phyloP scores from a whole-genome alignment of 1,140 invertebrate genomes.

The Lepidurus couesii region DNA sequence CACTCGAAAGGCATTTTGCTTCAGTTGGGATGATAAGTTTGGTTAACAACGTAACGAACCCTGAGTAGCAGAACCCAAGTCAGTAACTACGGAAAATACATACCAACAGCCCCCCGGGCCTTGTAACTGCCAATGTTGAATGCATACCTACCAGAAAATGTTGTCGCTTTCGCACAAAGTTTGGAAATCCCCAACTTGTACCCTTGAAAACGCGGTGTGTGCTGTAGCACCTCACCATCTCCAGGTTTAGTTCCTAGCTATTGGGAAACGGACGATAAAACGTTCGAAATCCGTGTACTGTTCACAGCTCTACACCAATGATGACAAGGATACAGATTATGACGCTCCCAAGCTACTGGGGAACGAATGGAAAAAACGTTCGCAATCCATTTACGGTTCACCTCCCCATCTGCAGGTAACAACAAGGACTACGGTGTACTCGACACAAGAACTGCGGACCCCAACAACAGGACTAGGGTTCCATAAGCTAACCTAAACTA shows the following conservation, averaged over 20 bases:
- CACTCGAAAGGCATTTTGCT: slow-evolving; percentile 12
- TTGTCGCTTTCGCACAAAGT: not conserved
- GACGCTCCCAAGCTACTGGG: too few relatives aligned
- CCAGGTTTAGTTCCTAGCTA: too few relatives aligned
- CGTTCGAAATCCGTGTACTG: not conserved
- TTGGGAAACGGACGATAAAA: not conserved
- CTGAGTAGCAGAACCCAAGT: not conserved
- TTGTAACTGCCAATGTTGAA: not conserved
- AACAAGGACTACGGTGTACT: too few relatives aligned
- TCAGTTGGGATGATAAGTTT: not conserved
- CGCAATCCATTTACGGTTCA: too few relatives aligned
- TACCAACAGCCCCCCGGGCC: too few relatives aligned
- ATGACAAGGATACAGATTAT: too few relatives aligned
- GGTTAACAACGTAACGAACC: not conserved
- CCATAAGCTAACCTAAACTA: too few relatives aligned
- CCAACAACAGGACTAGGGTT: too few relatives aligned
- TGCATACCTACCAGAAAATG: not conserved
- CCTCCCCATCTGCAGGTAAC: too few relatives aligned
- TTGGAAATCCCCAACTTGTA: not conserved
- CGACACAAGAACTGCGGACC: too few relatives aligned
- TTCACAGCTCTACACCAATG: not conserved
- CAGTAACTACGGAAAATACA: too few relatives aligned
- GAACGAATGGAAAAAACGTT: too few relatives aligned
- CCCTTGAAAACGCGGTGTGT: not conserved
- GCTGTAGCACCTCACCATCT: not conserved